Conservation (phyloP, 2,113 vertebrate species). For the Tylochromis polylepis region DNA sequence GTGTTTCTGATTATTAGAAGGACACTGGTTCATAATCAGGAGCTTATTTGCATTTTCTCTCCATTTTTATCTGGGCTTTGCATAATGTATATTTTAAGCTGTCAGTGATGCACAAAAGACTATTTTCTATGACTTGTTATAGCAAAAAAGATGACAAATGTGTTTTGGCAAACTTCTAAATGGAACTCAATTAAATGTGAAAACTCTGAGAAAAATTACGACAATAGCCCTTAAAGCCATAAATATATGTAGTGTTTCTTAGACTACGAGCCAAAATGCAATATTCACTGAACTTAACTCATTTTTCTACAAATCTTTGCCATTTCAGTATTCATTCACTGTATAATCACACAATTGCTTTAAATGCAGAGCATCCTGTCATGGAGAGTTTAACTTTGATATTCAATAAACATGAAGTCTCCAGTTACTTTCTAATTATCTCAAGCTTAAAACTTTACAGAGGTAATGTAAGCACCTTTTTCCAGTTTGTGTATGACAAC, state of each 20-base stretch:
- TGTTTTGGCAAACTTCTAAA: background rate
- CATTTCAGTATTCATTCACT: background rate
- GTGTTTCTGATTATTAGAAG: background rate
- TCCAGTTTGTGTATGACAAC: slow-evolving; percentile 13
- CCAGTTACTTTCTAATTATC: background rate
- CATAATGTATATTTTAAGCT: background rate
- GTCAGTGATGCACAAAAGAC: background rate
- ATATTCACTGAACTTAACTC: background rate
- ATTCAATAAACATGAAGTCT: background rate
- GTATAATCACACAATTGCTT: background rate
- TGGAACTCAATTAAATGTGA: background rate
- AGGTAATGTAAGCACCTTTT: background rate
- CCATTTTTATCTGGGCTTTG: background rate
- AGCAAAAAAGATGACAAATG: background rate
- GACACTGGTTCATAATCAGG: background rate
- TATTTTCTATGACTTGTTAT: background rate
- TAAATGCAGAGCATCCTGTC: background rate
- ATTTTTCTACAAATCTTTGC: background rate
- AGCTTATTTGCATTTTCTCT: background rate
- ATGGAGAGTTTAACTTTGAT: background rate
- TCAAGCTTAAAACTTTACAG: background rate
- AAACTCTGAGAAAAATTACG: background rate
- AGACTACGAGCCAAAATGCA: background rate
- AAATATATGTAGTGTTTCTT: background rate
- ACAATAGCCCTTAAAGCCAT: background rate